These are phyloP conservation scores for Ommatoiulus sabulosus DNA, from an alignment of 2,888 invertebrate species.

Conservation along the genomic window DNA sequence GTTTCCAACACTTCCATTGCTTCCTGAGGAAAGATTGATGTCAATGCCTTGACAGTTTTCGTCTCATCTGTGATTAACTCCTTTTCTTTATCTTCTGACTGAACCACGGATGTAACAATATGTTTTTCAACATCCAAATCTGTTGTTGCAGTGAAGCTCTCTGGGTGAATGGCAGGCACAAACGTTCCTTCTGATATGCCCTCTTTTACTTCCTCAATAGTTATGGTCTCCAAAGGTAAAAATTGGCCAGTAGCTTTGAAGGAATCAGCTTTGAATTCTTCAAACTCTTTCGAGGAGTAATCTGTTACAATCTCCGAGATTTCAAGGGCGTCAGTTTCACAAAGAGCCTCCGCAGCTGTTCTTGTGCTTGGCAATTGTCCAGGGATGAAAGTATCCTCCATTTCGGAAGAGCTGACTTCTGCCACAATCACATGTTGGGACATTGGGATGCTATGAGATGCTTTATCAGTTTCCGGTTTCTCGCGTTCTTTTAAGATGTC, in stretches of 20 bases:
- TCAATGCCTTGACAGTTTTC: background rate
- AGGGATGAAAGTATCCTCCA: constrained; percentile 66
- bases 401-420: constrained; percentile 76
- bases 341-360: constrained; percentile 56
- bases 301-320: constrained; percentile 58
- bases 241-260: constrained; percentile 53
- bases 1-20: constrained; percentile 56
- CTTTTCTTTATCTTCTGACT: constrained; percentile 54
- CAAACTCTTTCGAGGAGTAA: constrained; percentile 35
- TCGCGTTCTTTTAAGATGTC: constrained; percentile 35
- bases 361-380: constrained; percentile 51
- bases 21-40: constrained; percentile 50
- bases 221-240: constrained; percentile 51
- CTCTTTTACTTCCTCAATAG: constrained; percentile 60
- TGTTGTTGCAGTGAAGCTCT: constrained; percentile 37
- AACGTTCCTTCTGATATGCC: constrained; percentile 60
- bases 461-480: constrained; percentile 1
- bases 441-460: constrained; percentile 37
- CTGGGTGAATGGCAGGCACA: constrained; percentile 58
- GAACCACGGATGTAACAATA: background rate
- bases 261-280: background rate
- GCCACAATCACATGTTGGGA: constrained; percentile 71
- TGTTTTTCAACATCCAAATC: constrained; percentile 51
- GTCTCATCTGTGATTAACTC: constrained; percentile 34
- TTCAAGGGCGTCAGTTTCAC: constrained; percentile 57